Evolutionary conservation across 2,888 invertebrate species (phyloP), one percentile per base, ranked within the genome.

Genomic region (Spicauda simplicius): DNA sequence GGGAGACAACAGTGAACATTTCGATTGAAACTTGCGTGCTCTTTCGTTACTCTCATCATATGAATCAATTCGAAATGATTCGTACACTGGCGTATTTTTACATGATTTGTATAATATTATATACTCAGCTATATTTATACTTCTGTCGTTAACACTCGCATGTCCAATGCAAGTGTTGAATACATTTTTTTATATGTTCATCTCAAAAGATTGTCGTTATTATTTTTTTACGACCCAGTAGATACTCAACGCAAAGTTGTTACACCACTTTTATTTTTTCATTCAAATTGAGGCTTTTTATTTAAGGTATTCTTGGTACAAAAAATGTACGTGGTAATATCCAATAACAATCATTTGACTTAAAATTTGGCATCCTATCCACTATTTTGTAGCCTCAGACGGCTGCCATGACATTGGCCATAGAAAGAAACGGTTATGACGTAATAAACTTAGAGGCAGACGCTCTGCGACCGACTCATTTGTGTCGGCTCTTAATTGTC

Each of bases 401-500:
- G 45, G 59, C 53, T 30, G 25, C 65, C 66, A 69, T 69, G 62
- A 62, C 69, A 66, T 55, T 66, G 60, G 60, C 71, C 72, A 71
- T 74, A 71, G 71, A 75, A 77, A 76, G 74, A 76, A 79, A 78
- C 72, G 70, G 75, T 78, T 75, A 77, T 74, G 73, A 75, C 71
- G 76, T 77, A 75, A 72, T 80, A 76, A 80, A 79, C 70, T 73
- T 69, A 72, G 73, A 72, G 71, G 71, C 63, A 70, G 72, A 63
- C 71, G 72, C 66, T 74, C 71, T 73, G 71, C 68, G 68, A 73
- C 72, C 73, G 73, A 73, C 77, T 82, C 81, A 80, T 82, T 82
- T 76, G 78, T 76, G 78, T 78, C 79, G 75, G 75, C 74, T 78
- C 78, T 80, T 86, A 87, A 87, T 86, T 85, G 84, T 84, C 79